A percentile compares a stretch with the other conserved stretches of the same genome.
Conservation (phyloP, 2,113 vertebrate species). For the Strigops habroptila region DNA sequence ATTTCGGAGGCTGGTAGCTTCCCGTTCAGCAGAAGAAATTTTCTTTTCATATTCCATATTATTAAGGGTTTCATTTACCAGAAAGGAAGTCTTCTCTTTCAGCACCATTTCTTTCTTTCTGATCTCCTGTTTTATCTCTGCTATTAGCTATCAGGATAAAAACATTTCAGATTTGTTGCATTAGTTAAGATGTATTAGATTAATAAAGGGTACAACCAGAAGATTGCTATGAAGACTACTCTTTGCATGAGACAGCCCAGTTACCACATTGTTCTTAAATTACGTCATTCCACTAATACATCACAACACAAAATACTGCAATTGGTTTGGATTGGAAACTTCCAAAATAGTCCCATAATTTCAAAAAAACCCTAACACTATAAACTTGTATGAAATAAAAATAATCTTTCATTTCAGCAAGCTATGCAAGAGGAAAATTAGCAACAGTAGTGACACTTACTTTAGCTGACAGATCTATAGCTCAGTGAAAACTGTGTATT, state of each 20-base stretch:
- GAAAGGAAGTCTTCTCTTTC: slow-evolving; percentile 81
- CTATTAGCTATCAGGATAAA: slow-evolving; percentile 74
- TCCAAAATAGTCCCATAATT: neutral
- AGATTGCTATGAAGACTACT: neutral
- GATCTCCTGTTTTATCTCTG: slow-evolving; percentile 78
- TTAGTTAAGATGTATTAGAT: neutral
- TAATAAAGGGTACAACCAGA: neutral
- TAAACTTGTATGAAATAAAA: neutral
- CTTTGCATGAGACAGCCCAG: neutral
- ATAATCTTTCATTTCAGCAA: neutral
- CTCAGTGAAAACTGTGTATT: neutral
- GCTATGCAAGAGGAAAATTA: neutral
- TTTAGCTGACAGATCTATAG: neutral
- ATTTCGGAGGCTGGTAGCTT: slow-evolving; percentile 70
- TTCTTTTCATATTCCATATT: slow-evolving; percentile 87
- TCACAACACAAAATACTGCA: neutral
- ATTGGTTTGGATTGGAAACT: neutral
- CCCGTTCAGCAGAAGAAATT: slow-evolving; percentile 72
- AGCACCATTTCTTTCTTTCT: slow-evolving; percentile 77
- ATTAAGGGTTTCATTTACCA: slow-evolving; percentile 83
- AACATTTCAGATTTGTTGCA: neutral
- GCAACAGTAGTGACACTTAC: neutral
- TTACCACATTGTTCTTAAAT: neutral
- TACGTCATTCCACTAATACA: neutral
- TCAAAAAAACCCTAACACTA: neutral